Evolutionary conservation across 1,140 invertebrate genomes (phyloP).

Genomic region (Delia radicum): DNA sequence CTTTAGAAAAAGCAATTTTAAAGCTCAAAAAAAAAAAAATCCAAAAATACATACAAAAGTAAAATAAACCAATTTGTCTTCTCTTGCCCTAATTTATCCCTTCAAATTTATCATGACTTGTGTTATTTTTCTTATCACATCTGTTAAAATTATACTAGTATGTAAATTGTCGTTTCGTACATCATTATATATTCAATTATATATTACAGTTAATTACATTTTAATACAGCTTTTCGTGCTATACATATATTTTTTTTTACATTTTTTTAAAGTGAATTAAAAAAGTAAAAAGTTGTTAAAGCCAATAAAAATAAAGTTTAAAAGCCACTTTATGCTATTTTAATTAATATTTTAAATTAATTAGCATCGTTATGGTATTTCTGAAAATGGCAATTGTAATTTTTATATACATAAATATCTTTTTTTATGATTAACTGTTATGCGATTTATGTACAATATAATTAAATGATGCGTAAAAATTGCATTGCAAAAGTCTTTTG

Average conservation of each 20-base stretch:
- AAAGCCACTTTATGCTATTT: conserved; percentile 19
- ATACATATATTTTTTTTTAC: neutral
- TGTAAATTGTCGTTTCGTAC: neutral
- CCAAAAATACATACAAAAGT: no score
- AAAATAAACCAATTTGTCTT: no score
- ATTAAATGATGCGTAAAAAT: no score
- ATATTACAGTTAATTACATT: conserved; percentile 22
- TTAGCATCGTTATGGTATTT: neutral
- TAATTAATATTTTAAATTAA: conserved; percentile 20
- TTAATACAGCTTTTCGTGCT: conserved; percentile 9
- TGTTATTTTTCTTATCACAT: neutral
- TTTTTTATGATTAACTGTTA: no score
- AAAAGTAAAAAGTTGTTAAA: neutral
- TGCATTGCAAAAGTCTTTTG: no score
- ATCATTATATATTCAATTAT: conserved; percentile 12
- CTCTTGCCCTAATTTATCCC: no score
- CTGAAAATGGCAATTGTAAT: neutral
- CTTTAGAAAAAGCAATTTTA: no score
- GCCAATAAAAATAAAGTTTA: neutral
- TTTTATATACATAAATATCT: neutral
- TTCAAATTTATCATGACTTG: no score
- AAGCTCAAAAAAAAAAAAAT: no score
- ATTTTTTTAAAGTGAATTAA: neutral
- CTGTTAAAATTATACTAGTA: neutral
- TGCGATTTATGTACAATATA: no score